A percentile compares a stretch with the other conserved stretches of the same genome.
Evolutionary conservation across 2,113 vertebrate genomes (phyloP).

Genomic region (Archocentrus centrarchus): DNA sequence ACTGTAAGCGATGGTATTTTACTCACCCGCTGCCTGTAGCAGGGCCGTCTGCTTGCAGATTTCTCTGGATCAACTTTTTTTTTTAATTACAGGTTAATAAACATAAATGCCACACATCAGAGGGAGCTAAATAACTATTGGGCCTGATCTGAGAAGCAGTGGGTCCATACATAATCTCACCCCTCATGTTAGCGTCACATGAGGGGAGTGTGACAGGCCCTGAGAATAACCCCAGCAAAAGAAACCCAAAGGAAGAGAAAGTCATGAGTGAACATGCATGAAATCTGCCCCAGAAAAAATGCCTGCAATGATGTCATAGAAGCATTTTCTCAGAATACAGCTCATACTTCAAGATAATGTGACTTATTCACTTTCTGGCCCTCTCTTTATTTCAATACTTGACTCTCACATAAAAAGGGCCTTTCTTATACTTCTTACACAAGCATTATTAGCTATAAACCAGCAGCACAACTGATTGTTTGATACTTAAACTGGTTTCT

Average conservation of each 20-base stretch:
- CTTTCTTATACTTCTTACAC: not conserved
- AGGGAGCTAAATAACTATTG: not conserved
- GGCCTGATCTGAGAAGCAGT: slow-evolving; percentile 2
- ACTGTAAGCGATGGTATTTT: not conserved
- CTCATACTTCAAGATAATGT: not conserved
- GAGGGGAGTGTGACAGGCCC: slow-evolving; percentile 56
- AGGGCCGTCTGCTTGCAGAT: not conserved
- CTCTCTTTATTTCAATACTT: not conserved
- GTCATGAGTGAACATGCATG: not conserved
- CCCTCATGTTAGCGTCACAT: slow-evolving; percentile 68
- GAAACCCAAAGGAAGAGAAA: not conserved
- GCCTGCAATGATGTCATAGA: not conserved
- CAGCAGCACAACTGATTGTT: not conserved
- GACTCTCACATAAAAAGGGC: not conserved
- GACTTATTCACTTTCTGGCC: not conserved
- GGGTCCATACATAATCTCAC: slow-evolving; percentile 35
- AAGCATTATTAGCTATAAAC: not conserved
- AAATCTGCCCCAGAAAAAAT: not conserved
- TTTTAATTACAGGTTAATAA: slow-evolving; percentile 2
- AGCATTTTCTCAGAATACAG: not conserved
- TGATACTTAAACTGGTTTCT: not conserved
- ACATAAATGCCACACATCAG: not conserved
- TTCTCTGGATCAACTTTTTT: not conserved
- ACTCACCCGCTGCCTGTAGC: not conserved
- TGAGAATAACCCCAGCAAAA: slow-evolving; percentile 31